Percentiles rank a stretch among this genome's conserved stretches.
These are phyloP conservation scores for Neomonachus schauinslandi DNA, from an alignment of 2,113 vertebrate species.

Conservation along the genomic window DNA sequence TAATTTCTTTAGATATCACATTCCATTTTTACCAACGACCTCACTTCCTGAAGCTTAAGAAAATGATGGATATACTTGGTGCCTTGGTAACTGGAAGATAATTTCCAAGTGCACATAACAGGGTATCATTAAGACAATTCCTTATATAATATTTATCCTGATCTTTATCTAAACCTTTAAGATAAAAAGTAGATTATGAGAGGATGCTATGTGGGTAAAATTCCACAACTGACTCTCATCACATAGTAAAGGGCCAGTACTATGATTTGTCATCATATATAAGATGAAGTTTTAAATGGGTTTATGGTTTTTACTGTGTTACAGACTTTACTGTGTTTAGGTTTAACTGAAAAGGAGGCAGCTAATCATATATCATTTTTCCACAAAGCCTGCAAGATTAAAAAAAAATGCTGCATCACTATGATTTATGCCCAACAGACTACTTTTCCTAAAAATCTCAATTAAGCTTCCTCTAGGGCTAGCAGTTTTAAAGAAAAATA, in stretches of 20 bases:
- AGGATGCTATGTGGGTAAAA: neutral
- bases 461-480: conserved; percentile 60
- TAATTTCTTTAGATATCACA: neutral
- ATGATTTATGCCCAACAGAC: conserved; percentile 12
- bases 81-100: neutral
- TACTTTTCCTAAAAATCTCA: conserved; percentile 72
- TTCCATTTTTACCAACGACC: neutral
- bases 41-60: neutral
- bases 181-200: neutral
- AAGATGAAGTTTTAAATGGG: neutral
- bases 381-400: conserved; percentile 23
- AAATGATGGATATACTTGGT: neutral
- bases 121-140: neutral
- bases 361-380: conserved; percentile 1
- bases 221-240: neutral
- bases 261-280: neutral
- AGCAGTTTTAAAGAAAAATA: conserved; percentile 61
- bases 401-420: neutral
- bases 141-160: neutral
- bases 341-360: conserved; percentile 48
- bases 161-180: neutral
- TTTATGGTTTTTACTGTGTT: neutral
- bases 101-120: neutral
- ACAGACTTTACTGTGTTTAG: neutral
- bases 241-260: neutral